A percentile compares a stretch with the other conserved stretches of the same genome.
Conservation (phyloP, 2,113 vertebrate genomes). For the Oenanthe melanoleuca region DNA sequence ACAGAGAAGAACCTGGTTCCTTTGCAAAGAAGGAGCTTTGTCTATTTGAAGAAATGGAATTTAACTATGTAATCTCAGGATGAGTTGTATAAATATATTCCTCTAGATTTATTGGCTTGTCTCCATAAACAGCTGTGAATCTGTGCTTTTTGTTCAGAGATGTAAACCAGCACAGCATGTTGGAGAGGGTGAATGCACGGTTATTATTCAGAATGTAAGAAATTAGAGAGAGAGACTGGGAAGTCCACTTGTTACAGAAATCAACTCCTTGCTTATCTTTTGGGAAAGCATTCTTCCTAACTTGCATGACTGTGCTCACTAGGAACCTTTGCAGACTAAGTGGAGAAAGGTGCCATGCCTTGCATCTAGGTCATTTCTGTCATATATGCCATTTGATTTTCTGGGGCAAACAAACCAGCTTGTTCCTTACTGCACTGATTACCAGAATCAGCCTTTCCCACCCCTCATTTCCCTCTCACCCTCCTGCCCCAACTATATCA, state of each 20-base stretch:
- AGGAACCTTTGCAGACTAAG: neutral
- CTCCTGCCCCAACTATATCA: neutral
- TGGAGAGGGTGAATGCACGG: neutral
- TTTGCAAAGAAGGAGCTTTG: conserved; percentile 2
- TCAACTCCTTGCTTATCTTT: neutral
- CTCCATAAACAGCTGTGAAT: conserved; percentile 39
- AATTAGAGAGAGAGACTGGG: neutral
- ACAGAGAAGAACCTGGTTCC: neutral
- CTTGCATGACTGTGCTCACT: neutral
- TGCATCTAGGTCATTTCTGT: neutral
- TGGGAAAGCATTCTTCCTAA: neutral
- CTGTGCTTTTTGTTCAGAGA: conserved; percentile 34
- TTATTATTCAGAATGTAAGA: neutral
- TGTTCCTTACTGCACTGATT: neutral
- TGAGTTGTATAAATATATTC: conserved; percentile 29
- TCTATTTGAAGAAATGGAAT: neutral
- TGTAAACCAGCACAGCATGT: conserved; percentile 19
- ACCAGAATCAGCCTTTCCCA: neutral
- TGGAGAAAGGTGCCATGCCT: neutral
- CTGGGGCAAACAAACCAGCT: neutral
- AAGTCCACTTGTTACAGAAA: neutral
- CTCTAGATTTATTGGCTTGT: conserved; percentile 35
- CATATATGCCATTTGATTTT: neutral
- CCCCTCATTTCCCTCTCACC: neutral
- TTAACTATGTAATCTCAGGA: conserved; percentile 5